Percentiles rank a stretch among this genome's conserved stretches.
Evolutionary conservation across 1,140 invertebrate species (phyloP).

Genomic region (Adoxophyes honmai): DNA sequence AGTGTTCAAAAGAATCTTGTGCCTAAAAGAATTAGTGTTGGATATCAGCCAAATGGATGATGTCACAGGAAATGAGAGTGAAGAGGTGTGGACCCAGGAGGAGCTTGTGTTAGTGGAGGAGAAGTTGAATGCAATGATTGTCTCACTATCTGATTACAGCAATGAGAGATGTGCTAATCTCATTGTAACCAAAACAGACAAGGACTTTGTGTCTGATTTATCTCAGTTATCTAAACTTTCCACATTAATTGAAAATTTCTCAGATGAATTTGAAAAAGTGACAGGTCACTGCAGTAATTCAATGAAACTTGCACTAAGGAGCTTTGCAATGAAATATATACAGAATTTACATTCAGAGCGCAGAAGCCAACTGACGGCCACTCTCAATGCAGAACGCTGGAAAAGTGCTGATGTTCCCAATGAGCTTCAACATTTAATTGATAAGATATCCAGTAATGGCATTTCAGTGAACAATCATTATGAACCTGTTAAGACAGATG

Average conservation of each 20-base stretch:
- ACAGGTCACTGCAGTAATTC: conserved; percentile 89
- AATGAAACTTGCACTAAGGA: conserved; percentile 90
- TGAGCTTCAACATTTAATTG: conserved; percentile 92
- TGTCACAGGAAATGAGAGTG: conserved; percentile 78
- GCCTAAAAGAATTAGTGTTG: conserved; percentile 85
- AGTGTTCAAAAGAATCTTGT: conserved; percentile 80
- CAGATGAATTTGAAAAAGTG: conserved; percentile 85
- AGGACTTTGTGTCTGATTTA: conserved; percentile 82
- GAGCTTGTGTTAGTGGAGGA: conserved; percentile 83
- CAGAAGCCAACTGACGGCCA: conserved; percentile 88
- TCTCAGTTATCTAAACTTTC: conserved; percentile 88
- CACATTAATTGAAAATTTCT: conserved; percentile 88
- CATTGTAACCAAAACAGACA: conserved; percentile 85
- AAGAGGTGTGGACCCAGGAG: conserved; percentile 83
- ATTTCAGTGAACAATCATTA: conserved; percentile 67
- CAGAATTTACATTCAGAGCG: conserved; percentile 93
- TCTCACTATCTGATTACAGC: conserved; percentile 91
- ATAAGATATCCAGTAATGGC: conserved; percentile 80
- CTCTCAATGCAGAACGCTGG: conserved; percentile 96
- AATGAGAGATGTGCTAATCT: conserved; percentile 93
- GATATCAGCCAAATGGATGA: conserved; percentile 75
- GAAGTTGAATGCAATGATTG: conserved; percentile 87
- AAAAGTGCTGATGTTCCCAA: conserved; percentile 93
- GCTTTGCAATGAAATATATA: conserved; percentile 93
- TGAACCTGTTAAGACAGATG: conserved; percentile 62